phyloP scores from a whole-genome alignment of 2,888 invertebrate species.

The Aspidiotus destructor region DNA sequence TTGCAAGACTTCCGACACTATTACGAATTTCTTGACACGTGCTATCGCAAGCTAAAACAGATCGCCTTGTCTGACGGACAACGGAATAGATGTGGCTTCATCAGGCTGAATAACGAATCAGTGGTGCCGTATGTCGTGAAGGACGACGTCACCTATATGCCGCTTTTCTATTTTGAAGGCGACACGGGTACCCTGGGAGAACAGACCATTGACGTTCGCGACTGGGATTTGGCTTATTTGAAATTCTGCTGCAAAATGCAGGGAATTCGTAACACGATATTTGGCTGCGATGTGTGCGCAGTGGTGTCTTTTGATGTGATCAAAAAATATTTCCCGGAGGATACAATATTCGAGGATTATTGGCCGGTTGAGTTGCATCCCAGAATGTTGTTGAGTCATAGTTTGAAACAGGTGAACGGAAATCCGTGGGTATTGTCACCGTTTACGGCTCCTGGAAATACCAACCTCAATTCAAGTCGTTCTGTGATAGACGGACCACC shows the following conservation, averaged over 20 bases:
- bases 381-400: too few species aligned
- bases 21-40: constrained; percentile 79
- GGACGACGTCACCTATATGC: constrained; percentile 75
- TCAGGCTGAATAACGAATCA: constrained; percentile 83
- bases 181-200: constrained; percentile 83
- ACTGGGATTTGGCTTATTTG: constrained; percentile 85
- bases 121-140: constrained; percentile 85
- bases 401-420: too few species aligned
- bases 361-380: constrained; percentile 57
- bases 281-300: constrained; percentile 81
- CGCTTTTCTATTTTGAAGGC: constrained; percentile 80
- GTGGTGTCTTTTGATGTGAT: constrained; percentile 84
- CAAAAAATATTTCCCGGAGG: constrained; percentile 79
- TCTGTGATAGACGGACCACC: too few species aligned
- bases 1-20: constrained; percentile 80
- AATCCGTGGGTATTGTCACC: too few species aligned
- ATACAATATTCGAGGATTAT: constrained; percentile 82
- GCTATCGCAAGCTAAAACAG: constrained; percentile 69
- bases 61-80: constrained; percentile 44
- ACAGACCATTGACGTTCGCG: constrained; percentile 75
- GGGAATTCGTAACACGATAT: constrained; percentile 80
- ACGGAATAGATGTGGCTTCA: constrained; percentile 75
- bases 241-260: constrained; percentile 92
- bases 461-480: too few species aligned
- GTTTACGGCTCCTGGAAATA: too few species aligned